Evolutionary conservation across 2,113 vertebrate species (phyloP), one percentile per base, ranked within the genome.

Genomic region (Upupa epops): DNA sequence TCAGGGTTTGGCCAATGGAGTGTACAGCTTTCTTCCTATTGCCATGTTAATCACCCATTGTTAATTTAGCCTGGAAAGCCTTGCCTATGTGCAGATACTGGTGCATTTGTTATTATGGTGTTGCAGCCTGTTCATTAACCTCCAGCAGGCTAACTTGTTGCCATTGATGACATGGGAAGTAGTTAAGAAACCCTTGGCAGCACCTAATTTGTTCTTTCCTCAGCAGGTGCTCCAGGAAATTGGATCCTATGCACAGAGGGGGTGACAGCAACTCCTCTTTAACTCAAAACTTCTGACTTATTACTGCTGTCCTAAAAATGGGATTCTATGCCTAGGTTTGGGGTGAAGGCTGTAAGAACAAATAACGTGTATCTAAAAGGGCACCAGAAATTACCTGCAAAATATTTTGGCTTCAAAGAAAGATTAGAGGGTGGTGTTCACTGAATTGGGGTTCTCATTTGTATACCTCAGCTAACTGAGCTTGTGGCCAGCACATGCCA

Each of bases 111-210:
- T 93, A 20, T 77, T 80, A 51, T 15, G 80, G 83, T 82, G 76
- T 92, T 90, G 49, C 81, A 76, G 73, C 29, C 26, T 48, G 73
- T 95, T 96, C 88, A 88, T 94, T 96, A 96, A 90, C 86, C 51
- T 96, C 88, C 86, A 90, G 86, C 96, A 92, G 94, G 88, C 77
- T 84, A 72, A 92, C 94, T 90, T 94, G 93, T 95, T 95, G 90
- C 83, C 81, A 70, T 13, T 91, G 93, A 95, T 95, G 92, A 94
- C 73, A 84, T 70, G 66, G 61, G 86, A 93, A 94, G 80, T 90
- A 94, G 93, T 93, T 95, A 95, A 84, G 83, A 92, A 94, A 86
- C 88, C 86, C 83, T 71, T 82, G 90, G 94, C 86, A 94, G 83
- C 93, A 84, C 92, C 90, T 94, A 75, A 93, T 95, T 95, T 94